phyloP scores from a whole-genome alignment of 2,113 vertebrate species.

The Hemiprocne comata region DNA sequence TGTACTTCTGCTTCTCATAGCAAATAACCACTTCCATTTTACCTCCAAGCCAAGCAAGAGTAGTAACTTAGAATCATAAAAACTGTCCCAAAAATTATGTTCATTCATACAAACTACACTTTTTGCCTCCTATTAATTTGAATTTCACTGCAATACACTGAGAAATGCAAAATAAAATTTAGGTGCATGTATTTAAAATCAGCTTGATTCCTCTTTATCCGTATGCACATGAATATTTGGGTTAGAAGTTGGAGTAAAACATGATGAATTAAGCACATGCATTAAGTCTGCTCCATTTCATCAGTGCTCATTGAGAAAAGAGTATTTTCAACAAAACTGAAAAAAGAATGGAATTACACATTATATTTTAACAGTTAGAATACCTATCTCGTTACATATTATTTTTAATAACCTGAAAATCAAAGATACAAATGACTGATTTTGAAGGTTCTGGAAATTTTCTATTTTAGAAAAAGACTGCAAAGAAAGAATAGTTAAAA shows the following conservation, averaged over 20 bases:
- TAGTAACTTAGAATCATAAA: conserved; percentile 48
- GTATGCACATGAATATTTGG: background rate
- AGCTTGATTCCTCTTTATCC: background rate
- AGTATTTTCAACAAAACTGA: background rate
- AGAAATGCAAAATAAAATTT: background rate
- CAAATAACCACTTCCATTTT: conserved; percentile 50
- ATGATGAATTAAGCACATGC: background rate
- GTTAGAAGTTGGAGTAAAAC: background rate
- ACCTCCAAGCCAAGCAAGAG: conserved; percentile 57
- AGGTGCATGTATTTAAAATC: background rate
- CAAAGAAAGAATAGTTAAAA: background rate
- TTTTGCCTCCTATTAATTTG: background rate
- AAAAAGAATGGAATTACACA: background rate
- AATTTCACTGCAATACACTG: conserved; percentile 3
- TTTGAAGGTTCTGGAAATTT: background rate
- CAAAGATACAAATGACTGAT: background rate
- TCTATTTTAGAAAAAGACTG: background rate
- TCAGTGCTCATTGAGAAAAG: background rate
- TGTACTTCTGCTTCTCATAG: background rate
- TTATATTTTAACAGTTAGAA: background rate
- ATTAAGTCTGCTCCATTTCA: background rate
- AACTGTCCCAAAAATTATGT: conserved; percentile 40
- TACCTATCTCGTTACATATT: background rate
- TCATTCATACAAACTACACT: background rate
- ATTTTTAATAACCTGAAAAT: background rate